phyloP scores from a whole-genome alignment of 1,140 invertebrate genomes.

The Diplogasteroides magnus region DNA sequence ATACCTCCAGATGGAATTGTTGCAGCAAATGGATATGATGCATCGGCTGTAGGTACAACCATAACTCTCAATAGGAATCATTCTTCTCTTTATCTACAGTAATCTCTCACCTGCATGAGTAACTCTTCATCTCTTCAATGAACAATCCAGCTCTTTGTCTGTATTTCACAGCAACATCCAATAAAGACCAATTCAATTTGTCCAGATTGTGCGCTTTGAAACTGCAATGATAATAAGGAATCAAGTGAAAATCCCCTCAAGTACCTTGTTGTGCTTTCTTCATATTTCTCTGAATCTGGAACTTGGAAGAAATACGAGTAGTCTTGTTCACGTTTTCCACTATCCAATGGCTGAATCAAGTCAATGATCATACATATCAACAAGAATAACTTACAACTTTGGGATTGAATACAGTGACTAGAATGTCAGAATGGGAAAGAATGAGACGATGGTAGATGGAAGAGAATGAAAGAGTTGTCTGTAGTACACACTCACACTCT shows the following conservation, averaged over 20 bases:
- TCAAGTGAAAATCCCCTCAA: background rate
- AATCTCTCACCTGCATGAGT: slow-evolving; percentile 38
- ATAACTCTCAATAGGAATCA: background rate
- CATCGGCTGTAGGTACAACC: background rate
- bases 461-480: background rate
- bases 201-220: slow-evolving; percentile 49
- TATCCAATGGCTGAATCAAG: background rate
- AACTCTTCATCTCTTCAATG: slow-evolving; percentile 46
- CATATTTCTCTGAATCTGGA: slow-evolving; percentile 40
- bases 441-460: slow-evolving; percentile 14
- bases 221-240: slow-evolving; percentile 20
- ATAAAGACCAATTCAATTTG: slow-evolving; percentile 44
- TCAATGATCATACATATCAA: background rate
- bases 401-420: slow-evolving; percentile 15
- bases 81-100: background rate
- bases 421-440: background rate
- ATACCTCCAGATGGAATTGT: no score
- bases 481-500: no score
- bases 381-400: background rate
- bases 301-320: slow-evolving; percentile 56
- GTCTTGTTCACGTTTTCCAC: background rate
- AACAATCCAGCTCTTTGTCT: slow-evolving; percentile 27
- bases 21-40: no score
- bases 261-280: slow-evolving; percentile 40
- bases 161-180: slow-evolving; percentile 36